Conservation (phyloP, 2,113 vertebrate genomes). For the Phodopus roborovskii region DNA sequence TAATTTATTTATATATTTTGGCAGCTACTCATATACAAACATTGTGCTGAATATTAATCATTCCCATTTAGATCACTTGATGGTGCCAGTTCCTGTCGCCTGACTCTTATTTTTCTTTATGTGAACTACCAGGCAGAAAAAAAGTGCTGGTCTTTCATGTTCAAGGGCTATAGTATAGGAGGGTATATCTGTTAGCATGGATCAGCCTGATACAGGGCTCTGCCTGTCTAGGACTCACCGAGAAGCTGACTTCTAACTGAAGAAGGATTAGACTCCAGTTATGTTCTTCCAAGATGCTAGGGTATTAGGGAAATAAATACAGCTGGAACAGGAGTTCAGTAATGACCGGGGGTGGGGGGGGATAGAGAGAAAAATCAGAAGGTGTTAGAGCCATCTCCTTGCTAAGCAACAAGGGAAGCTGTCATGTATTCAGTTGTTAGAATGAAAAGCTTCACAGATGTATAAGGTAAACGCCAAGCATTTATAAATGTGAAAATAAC, state of each 20-base stretch:
- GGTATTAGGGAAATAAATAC: background rate
- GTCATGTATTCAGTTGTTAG: background rate
- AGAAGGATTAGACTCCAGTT: background rate
- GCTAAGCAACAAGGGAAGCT: background rate
- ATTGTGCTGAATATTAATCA: background rate
- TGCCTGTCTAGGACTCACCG: background rate
- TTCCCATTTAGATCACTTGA: background rate
- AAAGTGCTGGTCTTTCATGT: background rate
- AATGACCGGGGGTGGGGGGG: fast-evolving
- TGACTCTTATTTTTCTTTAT: background rate
- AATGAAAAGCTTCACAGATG: background rate
- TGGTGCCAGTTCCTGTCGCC: background rate
- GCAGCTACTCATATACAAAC: background rate
- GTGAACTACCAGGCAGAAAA: no score
- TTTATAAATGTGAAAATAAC: background rate
- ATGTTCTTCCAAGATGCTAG: no score
- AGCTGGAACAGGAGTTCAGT: background rate
- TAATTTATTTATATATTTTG: background rate
- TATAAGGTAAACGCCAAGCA: background rate
- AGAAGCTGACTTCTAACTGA: background rate
- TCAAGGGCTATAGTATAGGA: background rate
- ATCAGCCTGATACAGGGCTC: background rate
- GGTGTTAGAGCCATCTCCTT: background rate
- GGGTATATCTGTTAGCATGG: no score
- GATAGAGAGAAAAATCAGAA: background rate